Evolutionary conservation across 2,113 vertebrate genomes (phyloP), one percentile per base, ranked within the genome.

Genomic region (Alethe diademata): DNA sequence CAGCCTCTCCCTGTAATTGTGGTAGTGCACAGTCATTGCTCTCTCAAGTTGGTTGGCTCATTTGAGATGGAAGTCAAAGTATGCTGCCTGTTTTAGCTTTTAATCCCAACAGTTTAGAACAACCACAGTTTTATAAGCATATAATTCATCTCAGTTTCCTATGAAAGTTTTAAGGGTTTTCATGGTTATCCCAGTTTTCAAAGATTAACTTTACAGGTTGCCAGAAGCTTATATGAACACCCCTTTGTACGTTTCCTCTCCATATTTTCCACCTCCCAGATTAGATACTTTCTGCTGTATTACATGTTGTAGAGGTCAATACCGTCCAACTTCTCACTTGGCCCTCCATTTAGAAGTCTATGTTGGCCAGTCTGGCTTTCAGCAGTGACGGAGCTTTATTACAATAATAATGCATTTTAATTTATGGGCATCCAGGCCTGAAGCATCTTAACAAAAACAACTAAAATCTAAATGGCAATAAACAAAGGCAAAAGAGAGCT

Each of bases 1-100:
- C 28, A 92, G 35, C 66, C 47, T 94, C 61, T 96, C 95, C 78
- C 95, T 96, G 36, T 96, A 96, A 94, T 94, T 97, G 78, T 96
- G 94, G 96, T 95, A 88, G 54, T 80, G 67, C 71, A 82, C n/a
- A 74, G 88, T 73, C 43, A 66, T 69, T 88, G 58, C 54, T 91
- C 57, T 69, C 58, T 92, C 72, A 61, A 70, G 29, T n/a, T 94
- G 36, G 51, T 67, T 92, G 81, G 71, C 66, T 73, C 71, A 88
- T 95, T 79, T 94, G 78, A 85, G 29, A 90, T 73, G 70, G 20
- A 14, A 89, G 38, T 87, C 66, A 62, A 78, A 91, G 70, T 29
- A 78, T 71, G 50, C 67, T 94, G 93, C 74, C 90, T 93, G 51
- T 90, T 97, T 95, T 95, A 94, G 90, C 67, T 51, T 96, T 96